Evolutionary conservation across 2,797 vertebrate species (phyloP).

Genomic region (Malacoraja senta): DNA sequence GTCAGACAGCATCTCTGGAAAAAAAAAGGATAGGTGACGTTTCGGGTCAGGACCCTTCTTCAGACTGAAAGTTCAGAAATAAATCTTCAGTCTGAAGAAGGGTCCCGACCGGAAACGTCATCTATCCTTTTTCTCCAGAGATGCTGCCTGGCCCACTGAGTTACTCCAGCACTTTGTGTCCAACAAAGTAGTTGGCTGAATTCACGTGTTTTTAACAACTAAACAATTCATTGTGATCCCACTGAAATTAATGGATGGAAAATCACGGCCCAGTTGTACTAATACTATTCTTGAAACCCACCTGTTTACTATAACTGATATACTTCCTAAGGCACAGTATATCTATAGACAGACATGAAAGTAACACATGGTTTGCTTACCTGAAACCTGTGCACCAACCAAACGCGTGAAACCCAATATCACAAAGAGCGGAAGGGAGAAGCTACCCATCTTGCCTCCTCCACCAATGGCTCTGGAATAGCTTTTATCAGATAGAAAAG

Average conservation of each 20-base stretch:
- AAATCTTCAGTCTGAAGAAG: too few relatives aligned
- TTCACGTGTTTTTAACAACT: background rate
- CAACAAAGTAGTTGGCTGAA: background rate
- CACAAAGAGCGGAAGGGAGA: background rate
- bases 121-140: too few relatives aligned
- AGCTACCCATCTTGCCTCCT: background rate
- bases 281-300: background rate
- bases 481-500: constrained; percentile 1
- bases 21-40: too few relatives aligned
- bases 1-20: too few relatives aligned
- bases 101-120: too few relatives aligned
- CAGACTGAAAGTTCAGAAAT: too few relatives aligned
- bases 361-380: background rate
- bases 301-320: background rate
- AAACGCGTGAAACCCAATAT: background rate
- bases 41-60: too few relatives aligned
- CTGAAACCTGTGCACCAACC: background rate
- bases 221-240: background rate
- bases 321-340: background rate
- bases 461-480: background rate
- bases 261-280: background rate
- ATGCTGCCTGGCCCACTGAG: too few relatives aligned
- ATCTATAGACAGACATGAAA: background rate
- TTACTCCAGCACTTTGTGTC: too few relatives aligned
- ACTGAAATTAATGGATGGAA: background rate